These are phyloP conservation scores for Congeria kusceri DNA, from an alignment of 2,888 invertebrate species.

Conservation along the genomic window DNA sequence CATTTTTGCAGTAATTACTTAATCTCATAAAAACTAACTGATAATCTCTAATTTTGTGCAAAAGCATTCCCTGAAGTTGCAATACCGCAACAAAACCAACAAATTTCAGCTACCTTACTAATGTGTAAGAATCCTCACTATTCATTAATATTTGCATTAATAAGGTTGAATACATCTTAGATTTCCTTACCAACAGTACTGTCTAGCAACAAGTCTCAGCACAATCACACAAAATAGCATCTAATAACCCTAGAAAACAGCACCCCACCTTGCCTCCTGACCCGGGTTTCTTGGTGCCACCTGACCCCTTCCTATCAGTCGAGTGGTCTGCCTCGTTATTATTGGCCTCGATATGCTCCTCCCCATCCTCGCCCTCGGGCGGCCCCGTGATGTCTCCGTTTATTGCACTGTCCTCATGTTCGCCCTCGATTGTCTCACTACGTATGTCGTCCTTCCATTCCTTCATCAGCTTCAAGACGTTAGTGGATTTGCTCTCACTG, in stretches of 20 bases:
- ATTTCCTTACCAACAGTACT: too few relatives aligned
- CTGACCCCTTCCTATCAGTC: conserved; percentile 64
- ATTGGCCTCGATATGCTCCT: conserved; percentile 28
- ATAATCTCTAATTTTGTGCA: too few relatives aligned
- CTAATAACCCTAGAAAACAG: not conserved
- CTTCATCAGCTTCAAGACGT: conserved; percentile 81
- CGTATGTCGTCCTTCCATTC: conserved; percentile 72
- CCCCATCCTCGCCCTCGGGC: not conserved
- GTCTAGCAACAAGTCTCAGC: too few relatives aligned
- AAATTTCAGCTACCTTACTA: too few relatives aligned
- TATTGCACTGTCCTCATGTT: conserved; percentile 69
- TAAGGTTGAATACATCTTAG: too few relatives aligned
- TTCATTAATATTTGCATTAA: too few relatives aligned
- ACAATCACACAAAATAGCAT: too few relatives aligned
- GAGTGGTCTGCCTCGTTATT: conserved; percentile 27
- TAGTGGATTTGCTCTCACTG: conserved; percentile 61
- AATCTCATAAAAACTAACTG: too few relatives aligned
- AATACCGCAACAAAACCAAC: too few relatives aligned
- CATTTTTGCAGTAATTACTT: too few relatives aligned
- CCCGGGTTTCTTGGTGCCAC: conserved; percentile 63
- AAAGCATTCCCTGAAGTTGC: too few relatives aligned
- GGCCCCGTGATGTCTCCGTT: conserved; percentile 57
- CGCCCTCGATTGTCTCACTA: not conserved
- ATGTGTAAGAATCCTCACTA: too few relatives aligned
- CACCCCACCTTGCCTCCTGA: conserved; percentile 63